phyloP scores from a whole-genome alignment of 2,113 vertebrate species.

The Scalopus aquaticus region DNA sequence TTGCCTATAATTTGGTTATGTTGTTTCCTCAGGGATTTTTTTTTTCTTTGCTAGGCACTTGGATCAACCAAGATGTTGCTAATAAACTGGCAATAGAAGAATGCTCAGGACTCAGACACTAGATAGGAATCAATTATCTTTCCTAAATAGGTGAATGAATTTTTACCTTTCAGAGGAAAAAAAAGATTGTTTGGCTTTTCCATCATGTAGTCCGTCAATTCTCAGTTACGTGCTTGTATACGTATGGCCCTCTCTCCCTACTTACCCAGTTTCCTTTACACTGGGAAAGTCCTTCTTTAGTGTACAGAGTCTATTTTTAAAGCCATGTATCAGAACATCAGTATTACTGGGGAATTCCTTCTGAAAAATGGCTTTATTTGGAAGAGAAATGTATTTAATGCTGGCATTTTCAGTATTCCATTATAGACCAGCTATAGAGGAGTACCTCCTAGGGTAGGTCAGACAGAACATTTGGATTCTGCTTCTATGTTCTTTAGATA shows the following conservation, averaged over 20 bases:
- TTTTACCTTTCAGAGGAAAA: conserved; percentile 2
- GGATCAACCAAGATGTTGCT: neutral
- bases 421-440: neutral
- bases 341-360: conserved; percentile 42
- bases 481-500: neutral
- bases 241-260: neutral
- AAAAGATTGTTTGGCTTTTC: neutral
- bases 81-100: conserved; percentile 28
- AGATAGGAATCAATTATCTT: neutral
- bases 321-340: neutral
- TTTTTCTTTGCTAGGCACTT: neutral
- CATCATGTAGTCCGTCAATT: neutral
- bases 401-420: neutral
- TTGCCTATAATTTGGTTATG: neutral
- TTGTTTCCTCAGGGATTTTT: neutral
- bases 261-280: neutral
- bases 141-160: neutral
- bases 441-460: neutral
- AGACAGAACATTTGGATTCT: neutral
- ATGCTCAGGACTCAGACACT: neutral
- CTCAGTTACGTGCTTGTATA: neutral
- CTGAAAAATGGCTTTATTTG: neutral
- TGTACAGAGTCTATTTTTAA: conserved; percentile 46
- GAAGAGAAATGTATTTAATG: neutral
- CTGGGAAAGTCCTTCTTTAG: conserved; percentile 47